These are phyloP conservation scores for Deilephila porcellus DNA, from an alignment of 2,888 invertebrate genomes.

Conservation along the genomic window DNA sequence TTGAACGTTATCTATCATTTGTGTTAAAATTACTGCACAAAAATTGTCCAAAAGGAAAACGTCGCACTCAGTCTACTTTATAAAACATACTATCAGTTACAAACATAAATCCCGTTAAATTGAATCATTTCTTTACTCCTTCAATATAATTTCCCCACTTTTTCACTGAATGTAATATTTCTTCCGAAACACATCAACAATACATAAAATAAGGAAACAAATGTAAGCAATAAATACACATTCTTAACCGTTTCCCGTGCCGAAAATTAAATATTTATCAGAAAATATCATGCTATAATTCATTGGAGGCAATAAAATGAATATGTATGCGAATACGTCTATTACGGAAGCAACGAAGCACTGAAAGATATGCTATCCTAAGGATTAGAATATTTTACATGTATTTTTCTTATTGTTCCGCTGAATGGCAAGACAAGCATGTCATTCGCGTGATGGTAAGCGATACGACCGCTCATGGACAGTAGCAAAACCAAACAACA, in stretches of 20 bases:
- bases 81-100: no score
- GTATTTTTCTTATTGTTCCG: no score
- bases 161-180: not conserved
- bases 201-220: conserved; percentile 14
- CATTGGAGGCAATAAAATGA: conserved; percentile 63
- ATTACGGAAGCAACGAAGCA: conserved; percentile 42
- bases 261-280: conserved; percentile 50
- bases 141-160: not conserved
- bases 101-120: no score
- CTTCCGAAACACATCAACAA: conserved; percentile 12
- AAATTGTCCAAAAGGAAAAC: no score
- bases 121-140: no score
- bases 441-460: no score
- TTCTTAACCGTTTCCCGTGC: conserved; percentile 29
- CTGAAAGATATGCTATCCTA: conserved; percentile 37
- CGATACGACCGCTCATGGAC: no score
- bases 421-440: no score
- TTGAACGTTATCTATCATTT: no score
- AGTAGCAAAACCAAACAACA: no score
- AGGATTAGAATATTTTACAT: not conserved
- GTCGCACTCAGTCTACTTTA: no score
- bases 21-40: no score
- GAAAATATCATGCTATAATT: conserved; percentile 59
- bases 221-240: conserved; percentile 28
- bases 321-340: conserved; percentile 57